Conservation (phyloP, 2,888 invertebrate genomes). For the Morpho deidamia region DNA sequence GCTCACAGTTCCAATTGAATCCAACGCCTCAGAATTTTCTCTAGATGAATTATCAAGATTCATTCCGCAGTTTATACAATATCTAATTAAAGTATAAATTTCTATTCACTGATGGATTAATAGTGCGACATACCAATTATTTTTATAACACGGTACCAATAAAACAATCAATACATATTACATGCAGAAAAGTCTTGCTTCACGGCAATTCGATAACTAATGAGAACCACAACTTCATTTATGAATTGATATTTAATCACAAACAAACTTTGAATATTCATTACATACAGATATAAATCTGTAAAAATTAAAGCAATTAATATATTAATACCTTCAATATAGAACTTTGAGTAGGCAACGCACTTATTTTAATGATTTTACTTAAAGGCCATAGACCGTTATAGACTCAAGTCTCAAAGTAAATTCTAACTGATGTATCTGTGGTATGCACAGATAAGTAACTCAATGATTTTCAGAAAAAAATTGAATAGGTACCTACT, state of each 20-base stretch:
- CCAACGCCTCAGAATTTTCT: slow-evolving; percentile 66
- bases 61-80: slow-evolving; percentile 49
- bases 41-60: slow-evolving; percentile 68
- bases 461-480: no score
- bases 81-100: slow-evolving; percentile 24
- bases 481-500: no score
- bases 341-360: slow-evolving; percentile 6
- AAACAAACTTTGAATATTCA: no score
- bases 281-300: no score
- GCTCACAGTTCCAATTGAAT: slow-evolving; percentile 59
- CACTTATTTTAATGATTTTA: slow-evolving; percentile 21
- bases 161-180: slow-evolving; percentile 50
- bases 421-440: no score
- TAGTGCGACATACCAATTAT: slow-evolving; percentile 27
- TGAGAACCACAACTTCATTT: no score
- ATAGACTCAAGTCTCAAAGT: no score
- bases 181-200: slow-evolving; percentile 28
- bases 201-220: not conserved
- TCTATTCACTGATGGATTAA: slow-evolving; percentile 23
- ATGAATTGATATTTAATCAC: no score
- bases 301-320: no score
- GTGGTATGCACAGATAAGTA: no score
- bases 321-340: no score
- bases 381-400: no score
- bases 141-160: slow-evolving; percentile 44